Conservation (phyloP, 2,888 invertebrate species). For the Meandrusa payeni region DNA sequence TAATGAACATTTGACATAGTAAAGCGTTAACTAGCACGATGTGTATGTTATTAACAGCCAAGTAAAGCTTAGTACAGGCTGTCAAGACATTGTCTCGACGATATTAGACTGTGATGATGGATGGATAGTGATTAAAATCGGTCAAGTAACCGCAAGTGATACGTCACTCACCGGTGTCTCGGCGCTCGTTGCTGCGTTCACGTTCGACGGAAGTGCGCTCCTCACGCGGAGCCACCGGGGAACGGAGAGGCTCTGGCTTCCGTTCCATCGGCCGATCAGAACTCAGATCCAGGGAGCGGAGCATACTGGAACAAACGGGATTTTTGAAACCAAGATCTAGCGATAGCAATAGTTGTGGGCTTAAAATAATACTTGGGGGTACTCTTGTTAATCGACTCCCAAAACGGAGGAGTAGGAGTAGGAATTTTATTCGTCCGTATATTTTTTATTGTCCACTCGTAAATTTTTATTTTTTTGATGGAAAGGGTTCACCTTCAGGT, state of each 20-base stretch:
- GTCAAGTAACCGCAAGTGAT: not conserved
- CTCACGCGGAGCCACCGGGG: slow-evolving; percentile 59
- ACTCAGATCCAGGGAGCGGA: slow-evolving; percentile 87
- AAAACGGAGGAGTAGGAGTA: too few species aligned
- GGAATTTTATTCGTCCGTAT: too few species aligned
- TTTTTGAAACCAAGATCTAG: too few species aligned
- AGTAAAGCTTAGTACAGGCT: not conserved
- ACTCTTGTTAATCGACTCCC: too few species aligned
- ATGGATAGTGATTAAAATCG: slow-evolving; percentile 8
- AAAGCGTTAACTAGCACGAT: too few species aligned
- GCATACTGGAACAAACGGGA: slow-evolving; percentile 80
- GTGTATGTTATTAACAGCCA: too few species aligned
- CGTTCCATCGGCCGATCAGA: slow-evolving; percentile 60
- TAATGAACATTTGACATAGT: too few species aligned
- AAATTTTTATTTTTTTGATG: too few species aligned
- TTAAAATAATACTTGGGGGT: too few species aligned
- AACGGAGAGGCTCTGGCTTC: slow-evolving; percentile 76
- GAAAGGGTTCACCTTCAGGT: too few species aligned
- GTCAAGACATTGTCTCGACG: slow-evolving; percentile 8
- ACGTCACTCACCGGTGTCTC: slow-evolving; percentile 64
- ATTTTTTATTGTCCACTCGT: too few species aligned
- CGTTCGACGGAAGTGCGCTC: slow-evolving; percentile 58
- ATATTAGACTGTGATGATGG: slow-evolving; percentile 12
- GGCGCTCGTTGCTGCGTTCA: slow-evolving; percentile 59
- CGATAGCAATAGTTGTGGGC: too few species aligned